Percentiles rank a stretch among this genome's conserved stretches.
These are phyloP conservation scores for Takifugu rubripes DNA, from an alignment of 2,797 vertebrate species.

Conservation along the genomic window DNA sequence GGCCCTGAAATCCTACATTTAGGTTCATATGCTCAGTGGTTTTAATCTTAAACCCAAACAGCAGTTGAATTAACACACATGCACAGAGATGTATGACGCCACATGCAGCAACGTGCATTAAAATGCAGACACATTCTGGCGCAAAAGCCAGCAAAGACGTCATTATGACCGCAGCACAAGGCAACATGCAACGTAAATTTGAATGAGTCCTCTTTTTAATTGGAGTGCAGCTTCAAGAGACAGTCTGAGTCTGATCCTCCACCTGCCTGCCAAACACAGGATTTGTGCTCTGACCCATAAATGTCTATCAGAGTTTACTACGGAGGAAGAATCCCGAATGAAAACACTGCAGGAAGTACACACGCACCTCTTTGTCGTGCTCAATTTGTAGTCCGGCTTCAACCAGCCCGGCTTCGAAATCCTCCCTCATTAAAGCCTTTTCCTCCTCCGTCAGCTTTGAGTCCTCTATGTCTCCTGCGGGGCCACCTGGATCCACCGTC, in stretches of 20 bases:
- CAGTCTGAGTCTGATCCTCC: constrained; percentile 37
- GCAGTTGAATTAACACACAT: constrained; percentile 36
- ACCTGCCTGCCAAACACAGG: constrained; percentile 48
- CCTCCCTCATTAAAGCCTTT: constrained; percentile 83
- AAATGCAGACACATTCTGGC: background rate
- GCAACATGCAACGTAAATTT: background rate
- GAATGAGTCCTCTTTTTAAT: constrained; percentile 29
- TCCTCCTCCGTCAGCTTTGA: constrained; percentile 80
- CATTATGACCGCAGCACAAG: too few relatives aligned
- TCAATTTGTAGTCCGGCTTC: constrained; percentile 91
- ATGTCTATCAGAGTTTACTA: constrained; percentile 5
- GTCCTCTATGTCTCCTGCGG: constrained; percentile 73
- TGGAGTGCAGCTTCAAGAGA: constrained; percentile 9
- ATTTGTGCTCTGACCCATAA: constrained; percentile 31
- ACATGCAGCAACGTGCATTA: background rate
- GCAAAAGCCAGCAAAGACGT: background rate
- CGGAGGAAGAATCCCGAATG: constrained; percentile 13
- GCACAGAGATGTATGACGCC: background rate
- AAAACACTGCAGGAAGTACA: constrained; percentile 13
- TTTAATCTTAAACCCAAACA: constrained; percentile 62
- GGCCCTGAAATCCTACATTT: constrained; percentile 66
- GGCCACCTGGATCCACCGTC: constrained; percentile 45
- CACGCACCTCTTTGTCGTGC: constrained; percentile 87
- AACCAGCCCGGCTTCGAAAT: constrained; percentile 85
- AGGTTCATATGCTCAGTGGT: constrained; percentile 51